A percentile compares a stretch with the other conserved stretches of the same genome.
Evolutionary conservation across 2,888 invertebrate genomes (phyloP).

Genomic region (Eupithecia centaureata): DNA sequence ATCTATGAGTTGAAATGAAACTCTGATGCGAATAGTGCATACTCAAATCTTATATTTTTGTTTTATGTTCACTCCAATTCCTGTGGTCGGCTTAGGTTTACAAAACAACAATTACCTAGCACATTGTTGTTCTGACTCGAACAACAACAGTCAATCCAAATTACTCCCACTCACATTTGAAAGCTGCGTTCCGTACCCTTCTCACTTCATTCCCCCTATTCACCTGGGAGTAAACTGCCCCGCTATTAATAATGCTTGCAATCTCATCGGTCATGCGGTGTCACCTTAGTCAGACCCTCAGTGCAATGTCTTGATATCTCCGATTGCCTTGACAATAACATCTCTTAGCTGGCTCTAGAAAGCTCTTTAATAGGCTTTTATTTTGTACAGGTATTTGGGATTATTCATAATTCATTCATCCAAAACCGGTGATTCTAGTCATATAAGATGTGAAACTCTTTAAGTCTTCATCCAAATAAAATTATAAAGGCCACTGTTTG

Average conservation of each 20-base stretch:
- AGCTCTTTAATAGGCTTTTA: not conserved
- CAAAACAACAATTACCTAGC: not conserved
- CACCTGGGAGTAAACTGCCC: slow-evolving; percentile 24
- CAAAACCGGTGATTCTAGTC: not conserved
- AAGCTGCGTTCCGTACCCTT: not conserved
- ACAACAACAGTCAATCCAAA: slow-evolving; percentile 5
- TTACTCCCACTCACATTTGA: slow-evolving; percentile 17
- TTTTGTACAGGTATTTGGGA: not conserved
- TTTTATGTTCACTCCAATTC: not conserved
- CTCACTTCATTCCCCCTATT: slow-evolving; percentile 5
- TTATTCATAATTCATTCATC: not conserved
- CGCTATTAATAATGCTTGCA: slow-evolving; percentile 35
- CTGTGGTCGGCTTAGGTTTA: not conserved
- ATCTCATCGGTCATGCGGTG: slow-evolving; percentile 39
- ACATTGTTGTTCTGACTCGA: not conserved
- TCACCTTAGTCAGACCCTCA: slow-evolving; percentile 27
- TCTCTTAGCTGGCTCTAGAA: not conserved
- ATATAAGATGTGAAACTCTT: not conserved
- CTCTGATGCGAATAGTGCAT: not conserved
- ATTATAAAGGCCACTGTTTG: too few species aligned
- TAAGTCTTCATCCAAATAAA: not conserved
- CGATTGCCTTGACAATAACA: not conserved
- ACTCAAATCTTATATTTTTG: not conserved
- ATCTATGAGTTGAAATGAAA: not conserved
- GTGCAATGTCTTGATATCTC: slow-evolving; percentile 20